Base-by-base conservation (phyloP, 2,113 vertebrate species). In the Oxyura jamaicensis region DNA sequence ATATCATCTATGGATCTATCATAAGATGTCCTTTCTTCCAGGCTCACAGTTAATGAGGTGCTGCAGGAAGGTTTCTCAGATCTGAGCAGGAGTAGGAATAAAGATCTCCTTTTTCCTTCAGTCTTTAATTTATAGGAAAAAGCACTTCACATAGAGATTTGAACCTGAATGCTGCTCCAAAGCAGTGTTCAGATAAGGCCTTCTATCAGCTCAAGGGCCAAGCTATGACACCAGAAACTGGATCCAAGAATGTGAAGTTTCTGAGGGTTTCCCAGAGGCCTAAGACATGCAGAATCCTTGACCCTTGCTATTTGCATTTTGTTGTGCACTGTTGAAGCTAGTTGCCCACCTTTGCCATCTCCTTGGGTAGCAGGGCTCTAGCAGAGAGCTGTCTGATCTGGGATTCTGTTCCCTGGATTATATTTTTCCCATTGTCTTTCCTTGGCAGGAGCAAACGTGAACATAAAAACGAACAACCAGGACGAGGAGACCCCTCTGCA, bases 401-500 rank as follows among this genome's bases (percentile, higher is more conserved):
- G 11, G 5, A 8, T 71, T 83, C 35, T 0, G 0, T 50, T 85
- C 33, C 33, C 14, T 48, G 92, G 18, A 53, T 20, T 41, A 53
- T 20, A 41, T 17, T 11, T 75, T 18, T 23, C 33, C 33, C 41
- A 10, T 79, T 3, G 9, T 74, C 84, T 92, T 76, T 66, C 55
- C 52, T 77, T 73, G 86, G 25, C 56, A 99, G 99, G 99, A 80
- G 99, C 99, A 12, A 97, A 99, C 0, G 97, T 99, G 92, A 99
- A 99, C 93, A 96, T 97, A 79, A 97, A 96, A 85, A 98, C 98
- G 58, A 96, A 99, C 77, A 99, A 99, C 94, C 98, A 97, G 14
- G 98, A 99, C 0, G 98, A 99, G 89, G 99, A 99, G 93, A 99
- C 99, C 1, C 99, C 99, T 28, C 88, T 99, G 65, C 99, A 99